These are phyloP conservation scores for Belgica antarctica DNA, from an alignment of 2,888 invertebrate genomes.

Conservation along the genomic window DNA sequence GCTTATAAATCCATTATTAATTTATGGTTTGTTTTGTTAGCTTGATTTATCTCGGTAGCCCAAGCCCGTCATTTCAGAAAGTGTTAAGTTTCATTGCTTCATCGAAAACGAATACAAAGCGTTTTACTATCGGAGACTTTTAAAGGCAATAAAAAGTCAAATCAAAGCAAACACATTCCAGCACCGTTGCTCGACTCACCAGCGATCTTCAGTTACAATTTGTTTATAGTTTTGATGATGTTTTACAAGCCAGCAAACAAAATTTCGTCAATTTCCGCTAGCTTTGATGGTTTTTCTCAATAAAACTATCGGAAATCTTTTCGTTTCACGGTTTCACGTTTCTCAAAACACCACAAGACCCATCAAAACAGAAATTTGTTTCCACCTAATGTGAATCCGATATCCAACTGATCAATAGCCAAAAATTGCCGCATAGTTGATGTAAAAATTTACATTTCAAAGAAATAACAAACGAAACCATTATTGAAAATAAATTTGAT, in stretches of 20 bases:
- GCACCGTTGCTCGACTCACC: too few relatives aligned
- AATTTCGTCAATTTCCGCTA: conserved; percentile 25
- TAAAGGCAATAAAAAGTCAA: conserved; percentile 10
- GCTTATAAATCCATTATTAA: conserved; percentile 3
- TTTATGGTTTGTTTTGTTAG: conserved; percentile 4
- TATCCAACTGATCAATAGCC: background rate
- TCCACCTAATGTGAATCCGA: background rate
- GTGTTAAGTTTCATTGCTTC: conserved; percentile 22
- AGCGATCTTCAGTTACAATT: background rate
- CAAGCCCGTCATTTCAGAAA: background rate
- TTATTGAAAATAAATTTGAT: conserved; percentile 17
- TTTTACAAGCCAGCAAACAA: too few relatives aligned
- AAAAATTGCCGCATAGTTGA: background rate
- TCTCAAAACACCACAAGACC: background rate
- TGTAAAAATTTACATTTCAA: conserved; percentile 14
- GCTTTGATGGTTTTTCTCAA: background rate
- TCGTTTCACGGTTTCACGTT: conserved; percentile 35
- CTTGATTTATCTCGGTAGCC: conserved; percentile 14
- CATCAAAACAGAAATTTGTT: conserved; percentile 10
- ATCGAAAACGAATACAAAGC: background rate
- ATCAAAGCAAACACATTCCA: background rate
- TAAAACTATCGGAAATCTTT: too few relatives aligned
- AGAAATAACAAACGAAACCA: too few relatives aligned
- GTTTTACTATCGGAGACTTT: background rate
- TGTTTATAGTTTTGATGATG: background rate